Percentiles rank a stretch among this genome's conserved stretches.
Evolutionary conservation across 2,113 vertebrate genomes (phyloP).

Genomic region (Coryphaenoides rupestris): DNA sequence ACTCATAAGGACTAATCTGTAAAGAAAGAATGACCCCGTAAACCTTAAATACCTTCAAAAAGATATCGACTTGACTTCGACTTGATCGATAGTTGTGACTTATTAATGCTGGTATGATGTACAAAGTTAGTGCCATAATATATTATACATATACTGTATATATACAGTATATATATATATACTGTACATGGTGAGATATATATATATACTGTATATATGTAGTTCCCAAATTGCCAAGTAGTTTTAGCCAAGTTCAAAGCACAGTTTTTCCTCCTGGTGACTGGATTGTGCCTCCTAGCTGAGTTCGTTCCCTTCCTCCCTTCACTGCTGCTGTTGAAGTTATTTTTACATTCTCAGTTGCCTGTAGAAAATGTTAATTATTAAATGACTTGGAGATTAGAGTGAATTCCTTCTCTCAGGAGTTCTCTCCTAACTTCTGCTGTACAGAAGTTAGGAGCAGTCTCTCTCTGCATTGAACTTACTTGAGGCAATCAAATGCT

Average conservation of each 20-base stretch:
- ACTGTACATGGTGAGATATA: not conserved
- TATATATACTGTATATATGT: not conserved
- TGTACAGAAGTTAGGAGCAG: too few relatives aligned
- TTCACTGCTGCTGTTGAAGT: slow-evolving; percentile 40
- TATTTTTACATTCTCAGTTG: slow-evolving; percentile 4
- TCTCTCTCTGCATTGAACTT: too few relatives aligned
- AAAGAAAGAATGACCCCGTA: too few relatives aligned
- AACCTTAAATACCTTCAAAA: too few relatives aligned
- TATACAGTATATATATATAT: not conserved
- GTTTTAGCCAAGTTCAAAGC: too few relatives aligned
- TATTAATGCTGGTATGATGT: slow-evolving; percentile 18
- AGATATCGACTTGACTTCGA: too few relatives aligned
- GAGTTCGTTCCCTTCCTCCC: slow-evolving; percentile 9
- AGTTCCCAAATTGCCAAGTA: slow-evolving; percentile 11
- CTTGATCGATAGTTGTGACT: slow-evolving; percentile 14
- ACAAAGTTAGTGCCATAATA: slow-evolving; percentile 58
- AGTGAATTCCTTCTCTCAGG: too few relatives aligned
- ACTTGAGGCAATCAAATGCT: too few relatives aligned
- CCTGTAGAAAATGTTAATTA: not conserved
- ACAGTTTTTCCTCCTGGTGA: slow-evolving; percentile 11
- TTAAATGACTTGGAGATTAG: too few relatives aligned
- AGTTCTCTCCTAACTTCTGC: too few relatives aligned
- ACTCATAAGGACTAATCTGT: too few relatives aligned
- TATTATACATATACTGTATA: slow-evolving; percentile 10
- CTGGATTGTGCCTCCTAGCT: slow-evolving; percentile 39